These are phyloP conservation scores for Halisarca cf. caerulea DNA, from an alignment of 37 sponge, comb jelly and placozoan species.

Conservation along the genomic window DNA sequence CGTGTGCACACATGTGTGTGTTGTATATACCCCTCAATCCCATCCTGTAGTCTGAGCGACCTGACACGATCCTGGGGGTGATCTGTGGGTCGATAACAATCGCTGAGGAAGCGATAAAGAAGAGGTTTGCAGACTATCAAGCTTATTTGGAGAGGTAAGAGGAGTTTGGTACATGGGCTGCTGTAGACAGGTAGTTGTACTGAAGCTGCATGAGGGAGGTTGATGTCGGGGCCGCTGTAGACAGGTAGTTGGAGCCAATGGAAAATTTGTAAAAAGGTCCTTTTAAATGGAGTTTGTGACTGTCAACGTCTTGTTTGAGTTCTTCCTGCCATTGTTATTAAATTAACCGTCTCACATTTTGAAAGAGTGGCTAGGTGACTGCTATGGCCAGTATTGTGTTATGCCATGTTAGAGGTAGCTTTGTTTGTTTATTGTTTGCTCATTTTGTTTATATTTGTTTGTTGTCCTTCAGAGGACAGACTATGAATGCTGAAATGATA, in stretches of 20 bases:
- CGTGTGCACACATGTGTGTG: slow-evolving; percentile 18
- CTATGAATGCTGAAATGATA: slow-evolving; percentile 88
- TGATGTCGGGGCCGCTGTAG: too few relatives aligned
- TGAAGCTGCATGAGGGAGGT: too few relatives aligned
- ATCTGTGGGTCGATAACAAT: slow-evolving; percentile 89
- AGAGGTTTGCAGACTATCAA: slow-evolving; percentile 90
- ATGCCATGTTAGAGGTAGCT: neutral
- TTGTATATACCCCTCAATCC: neutral
- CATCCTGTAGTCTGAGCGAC: slow-evolving; percentile 55
- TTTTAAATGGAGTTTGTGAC: too few relatives aligned
- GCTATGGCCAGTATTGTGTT: neutral
- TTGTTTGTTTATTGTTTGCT: too few relatives aligned
- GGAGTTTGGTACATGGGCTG: too few relatives aligned
- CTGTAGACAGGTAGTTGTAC: too few relatives aligned
- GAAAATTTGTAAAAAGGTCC: too few relatives aligned
- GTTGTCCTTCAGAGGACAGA: slow-evolving; percentile 76
- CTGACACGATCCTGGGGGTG: slow-evolving; percentile 83
- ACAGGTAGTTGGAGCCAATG: too few relatives aligned
- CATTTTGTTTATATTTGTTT: too few relatives aligned
- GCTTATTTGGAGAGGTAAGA: slow-evolving; percentile 81
- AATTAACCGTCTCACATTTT: too few relatives aligned
- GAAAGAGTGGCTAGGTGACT: neutral
- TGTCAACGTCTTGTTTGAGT: too few relatives aligned
- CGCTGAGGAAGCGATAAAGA: slow-evolving; percentile 82
- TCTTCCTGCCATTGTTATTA: too few relatives aligned